Evolutionary conservation across 2,797 vertebrate species (phyloP).

Genomic region (Xiphorhynchus erythropygius): DNA sequence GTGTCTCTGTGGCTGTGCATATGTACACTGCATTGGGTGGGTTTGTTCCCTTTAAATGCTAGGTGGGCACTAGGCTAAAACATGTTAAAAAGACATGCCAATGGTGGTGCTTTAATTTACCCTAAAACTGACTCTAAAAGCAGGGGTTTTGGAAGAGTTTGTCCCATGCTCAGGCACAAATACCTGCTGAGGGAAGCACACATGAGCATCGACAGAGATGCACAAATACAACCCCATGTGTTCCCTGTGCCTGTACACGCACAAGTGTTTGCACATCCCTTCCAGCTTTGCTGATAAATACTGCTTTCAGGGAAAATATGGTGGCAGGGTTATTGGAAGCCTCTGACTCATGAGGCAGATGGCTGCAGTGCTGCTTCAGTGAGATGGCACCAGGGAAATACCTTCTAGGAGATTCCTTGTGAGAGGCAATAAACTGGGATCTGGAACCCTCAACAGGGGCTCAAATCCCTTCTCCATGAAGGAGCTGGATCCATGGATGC

Average conservation of each 20-base stretch:
- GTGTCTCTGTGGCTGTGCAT: neutral
- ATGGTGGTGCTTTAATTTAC: neutral
- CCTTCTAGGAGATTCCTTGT: accelerated
- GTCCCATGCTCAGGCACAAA: neutral
- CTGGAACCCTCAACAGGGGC: accelerated
- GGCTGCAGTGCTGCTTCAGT: accelerated
- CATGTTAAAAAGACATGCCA: neutral
- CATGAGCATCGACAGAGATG: accelerated
- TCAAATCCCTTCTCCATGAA: neutral
- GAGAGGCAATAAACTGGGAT: accelerated
- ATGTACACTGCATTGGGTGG: accelerated
- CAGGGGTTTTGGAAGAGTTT: neutral
- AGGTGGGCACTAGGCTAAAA: neutral
- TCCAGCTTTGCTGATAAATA: neutral
- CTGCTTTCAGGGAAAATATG: neutral
- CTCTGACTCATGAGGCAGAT: neutral
- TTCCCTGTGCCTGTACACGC: neutral
- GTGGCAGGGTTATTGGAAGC: neutral
- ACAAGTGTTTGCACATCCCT: neutral
- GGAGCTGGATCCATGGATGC: accelerated
- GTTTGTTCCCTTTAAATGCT: neutral
- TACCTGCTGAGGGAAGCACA: neutral
- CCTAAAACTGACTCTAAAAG: neutral
- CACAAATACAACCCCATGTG: accelerated
- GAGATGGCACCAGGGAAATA: neutral